Conservation (phyloP, 2,797 vertebrate genomes). For the Margarornis squamiger region DNA sequence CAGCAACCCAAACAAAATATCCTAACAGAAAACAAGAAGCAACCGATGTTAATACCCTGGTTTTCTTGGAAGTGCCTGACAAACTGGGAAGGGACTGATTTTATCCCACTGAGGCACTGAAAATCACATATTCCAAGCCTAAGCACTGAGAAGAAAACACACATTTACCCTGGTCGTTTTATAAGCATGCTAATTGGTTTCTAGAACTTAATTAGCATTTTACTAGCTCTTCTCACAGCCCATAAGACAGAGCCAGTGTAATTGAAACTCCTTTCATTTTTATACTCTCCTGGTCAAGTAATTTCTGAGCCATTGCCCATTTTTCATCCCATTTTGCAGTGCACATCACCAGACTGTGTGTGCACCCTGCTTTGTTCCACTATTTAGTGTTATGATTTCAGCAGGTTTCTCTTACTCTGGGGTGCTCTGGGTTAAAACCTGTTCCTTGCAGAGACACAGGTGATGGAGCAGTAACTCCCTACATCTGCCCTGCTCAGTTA, state of each 20-base stretch:
- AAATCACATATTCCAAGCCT: background rate
- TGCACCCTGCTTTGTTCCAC: background rate
- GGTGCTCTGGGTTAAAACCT: background rate
- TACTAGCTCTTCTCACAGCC: background rate
- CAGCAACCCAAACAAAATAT: conserved; percentile 93
- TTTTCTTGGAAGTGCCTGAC: background rate
- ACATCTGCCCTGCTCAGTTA: background rate
- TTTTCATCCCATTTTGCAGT: background rate
- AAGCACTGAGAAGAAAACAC: background rate
- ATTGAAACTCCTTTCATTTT: background rate
- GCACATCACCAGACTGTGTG: rapidly evolving
- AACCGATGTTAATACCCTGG: background rate
- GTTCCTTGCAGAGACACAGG: background rate
- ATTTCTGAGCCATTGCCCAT: background rate
- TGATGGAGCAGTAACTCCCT: background rate
- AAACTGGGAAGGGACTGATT: background rate
- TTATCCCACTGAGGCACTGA: rapidly evolving
- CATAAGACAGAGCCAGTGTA: background rate
- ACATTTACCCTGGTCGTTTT: rapidly evolving
- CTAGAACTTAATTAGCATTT: background rate
- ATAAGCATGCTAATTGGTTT: background rate
- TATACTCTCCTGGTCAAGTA: background rate
- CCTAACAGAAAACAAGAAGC: conserved; percentile 71
- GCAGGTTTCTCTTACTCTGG: background rate
- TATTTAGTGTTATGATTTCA: background rate